phyloP scores from a whole-genome alignment of 2,797 vertebrate genomes.

The Enteromius trimaculatus region DNA sequence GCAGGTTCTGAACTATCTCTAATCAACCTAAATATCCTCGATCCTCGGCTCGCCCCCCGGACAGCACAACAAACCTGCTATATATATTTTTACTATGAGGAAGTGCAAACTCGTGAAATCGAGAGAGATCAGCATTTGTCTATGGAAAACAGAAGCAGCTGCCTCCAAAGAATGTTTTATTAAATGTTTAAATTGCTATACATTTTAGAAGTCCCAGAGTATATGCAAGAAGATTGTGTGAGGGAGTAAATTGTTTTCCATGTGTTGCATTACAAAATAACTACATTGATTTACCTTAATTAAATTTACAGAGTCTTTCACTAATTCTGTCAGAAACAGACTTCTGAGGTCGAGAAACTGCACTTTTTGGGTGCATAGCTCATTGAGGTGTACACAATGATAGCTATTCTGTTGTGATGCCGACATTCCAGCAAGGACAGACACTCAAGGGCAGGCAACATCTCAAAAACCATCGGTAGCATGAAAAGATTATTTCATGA shows the following conservation, averaged over 20 bases:
- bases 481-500: background rate
- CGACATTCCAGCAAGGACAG: background rate
- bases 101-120: background rate
- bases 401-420: background rate
- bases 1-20: too few relatives aligned
- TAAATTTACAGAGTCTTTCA: background rate
- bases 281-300: background rate
- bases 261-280: background rate
- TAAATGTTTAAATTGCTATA: background rate
- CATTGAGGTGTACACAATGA: background rate
- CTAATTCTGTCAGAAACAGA: background rate
- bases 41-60: too few relatives aligned
- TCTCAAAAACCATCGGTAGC: background rate
- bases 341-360: background rate
- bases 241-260: background rate
- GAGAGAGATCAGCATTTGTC: background rate
- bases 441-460: background rate
- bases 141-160: conserved; percentile 2
- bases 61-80: too few relatives aligned
- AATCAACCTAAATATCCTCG: too few relatives aligned
- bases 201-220: background rate
- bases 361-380: background rate
- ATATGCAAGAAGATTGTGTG: background rate
- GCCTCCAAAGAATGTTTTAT: background rate
- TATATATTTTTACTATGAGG: too few relatives aligned